Base-by-base conservation (phyloP, 2,888 invertebrate genomes). In the Pseudococcus jackbeardsleyi region DNA sequence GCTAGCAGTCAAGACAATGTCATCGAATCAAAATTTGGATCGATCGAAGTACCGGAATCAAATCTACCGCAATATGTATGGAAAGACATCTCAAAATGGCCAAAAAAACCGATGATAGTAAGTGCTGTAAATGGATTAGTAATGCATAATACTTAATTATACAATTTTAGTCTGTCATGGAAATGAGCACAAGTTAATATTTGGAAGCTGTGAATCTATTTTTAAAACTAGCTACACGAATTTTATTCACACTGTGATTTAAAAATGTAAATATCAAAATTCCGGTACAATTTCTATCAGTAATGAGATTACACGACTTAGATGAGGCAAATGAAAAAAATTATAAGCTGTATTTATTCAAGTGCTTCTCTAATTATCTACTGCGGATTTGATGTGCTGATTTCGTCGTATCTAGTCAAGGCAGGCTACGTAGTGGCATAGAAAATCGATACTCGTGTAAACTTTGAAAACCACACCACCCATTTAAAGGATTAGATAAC, bases 41-140 rank as follows among this genome's bases (percentile, higher is more conserved):
- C 91, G 89, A 91, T 91, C 90, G 91, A 91, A 88, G 91, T 91
- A 89, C 91, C 91, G 89, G 91, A 91, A 90, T 91, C 91, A 91
- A 92, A 93, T 86, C 91, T 95, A 88, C 93, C 94, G 42, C 93
- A 95, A 59, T 93, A 92, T 91, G 91, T 95, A 88, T 95, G 94
- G 92, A 92, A 92, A 89, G 92, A 94, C 90, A 90, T 92, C 46
- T 93, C 93, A 82, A 91, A 93, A 89, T 94, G 93, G 93, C 91
- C 93, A 12, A 93, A 94, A 90, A 92, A 93, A 89, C 93, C 94
- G 42, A 94, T 94, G 89, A 92, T 94, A 92, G 95, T 95, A 92
- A 94, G 94, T 79, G 42, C 42, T 33, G 26, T 33, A 33, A 33
- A 33, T 33, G 26, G 26, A 33, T 33, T 79, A 8, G 42, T 42